phyloP scores from a whole-genome alignment of 2,113 vertebrate species.

The Typhlomys cinereus region DNA sequence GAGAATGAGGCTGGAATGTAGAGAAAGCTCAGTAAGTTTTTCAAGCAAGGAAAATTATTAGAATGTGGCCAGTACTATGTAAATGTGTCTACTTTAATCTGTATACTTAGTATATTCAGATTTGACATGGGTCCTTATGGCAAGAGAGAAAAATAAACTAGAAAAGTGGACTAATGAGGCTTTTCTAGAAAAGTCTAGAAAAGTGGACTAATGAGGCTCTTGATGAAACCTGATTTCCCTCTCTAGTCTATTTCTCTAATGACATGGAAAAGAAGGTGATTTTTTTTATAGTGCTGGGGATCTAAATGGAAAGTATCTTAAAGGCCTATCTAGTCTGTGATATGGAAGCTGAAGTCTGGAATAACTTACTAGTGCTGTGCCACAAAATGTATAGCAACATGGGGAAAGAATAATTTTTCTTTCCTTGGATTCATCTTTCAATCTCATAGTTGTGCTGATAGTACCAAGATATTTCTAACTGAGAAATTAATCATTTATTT shows the following conservation, averaged over 20 bases:
- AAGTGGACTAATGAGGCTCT: not conserved
- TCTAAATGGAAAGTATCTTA: not conserved
- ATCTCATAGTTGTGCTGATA: not conserved
- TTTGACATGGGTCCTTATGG: not conserved
- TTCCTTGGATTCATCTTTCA: slow-evolving; percentile 1
- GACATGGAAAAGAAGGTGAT: not conserved
- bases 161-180: not conserved
- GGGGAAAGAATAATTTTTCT: not conserved
- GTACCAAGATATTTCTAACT: not conserved
- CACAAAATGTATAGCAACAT: not conserved
- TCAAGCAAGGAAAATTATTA: not conserved
- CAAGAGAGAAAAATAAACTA: not conserved
- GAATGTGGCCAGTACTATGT: not conserved
- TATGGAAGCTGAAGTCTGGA: not conserved
- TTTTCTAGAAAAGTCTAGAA: not conserved
- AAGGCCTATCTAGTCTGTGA: not conserved
- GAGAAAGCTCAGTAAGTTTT: not conserved
- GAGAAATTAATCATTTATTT: slow-evolving; percentile 16
- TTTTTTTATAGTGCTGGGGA: not conserved
- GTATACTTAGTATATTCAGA: not conserved
- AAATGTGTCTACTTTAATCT: not conserved
- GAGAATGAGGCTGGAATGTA: not conserved
- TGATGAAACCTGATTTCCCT: not conserved
- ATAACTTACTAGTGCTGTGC: not conserved
- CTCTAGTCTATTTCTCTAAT: not conserved